phyloP scores from a whole-genome alignment of 1,140 invertebrate species.

The Pseudomyrmex cubaensis region DNA sequence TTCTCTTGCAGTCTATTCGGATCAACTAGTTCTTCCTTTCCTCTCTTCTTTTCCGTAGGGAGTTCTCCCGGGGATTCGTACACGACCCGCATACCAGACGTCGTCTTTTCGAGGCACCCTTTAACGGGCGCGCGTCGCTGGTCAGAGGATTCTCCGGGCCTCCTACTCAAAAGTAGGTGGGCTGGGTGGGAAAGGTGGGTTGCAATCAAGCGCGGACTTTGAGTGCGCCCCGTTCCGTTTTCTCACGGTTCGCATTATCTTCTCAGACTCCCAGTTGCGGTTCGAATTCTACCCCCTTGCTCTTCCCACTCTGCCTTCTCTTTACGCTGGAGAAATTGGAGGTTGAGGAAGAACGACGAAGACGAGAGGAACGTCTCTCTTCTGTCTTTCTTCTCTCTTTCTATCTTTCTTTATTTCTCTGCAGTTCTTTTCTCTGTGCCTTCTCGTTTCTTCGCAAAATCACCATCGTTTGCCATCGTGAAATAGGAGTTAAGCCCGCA shows the following conservation, averaged over 20 bases:
- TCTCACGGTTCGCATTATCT: constrained; percentile 73
- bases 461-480: constrained; percentile 62
- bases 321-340: constrained; percentile 36
- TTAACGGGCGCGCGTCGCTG: constrained; percentile 49
- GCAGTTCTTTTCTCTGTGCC: not conserved
- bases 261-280: constrained; percentile 54
- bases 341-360: constrained; percentile 60
- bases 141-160: constrained; percentile 64
- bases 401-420: not conserved
- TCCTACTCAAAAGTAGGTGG: constrained; percentile 62
- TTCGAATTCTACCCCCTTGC: constrained; percentile 41
- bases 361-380: constrained; percentile 37
- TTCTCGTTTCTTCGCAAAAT: constrained; percentile 41
- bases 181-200: constrained; percentile 63
- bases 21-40: not conserved
- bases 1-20: constrained; percentile 39
- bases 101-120: constrained; percentile 61
- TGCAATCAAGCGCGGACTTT: constrained; percentile 72
- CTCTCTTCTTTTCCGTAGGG: not conserved
- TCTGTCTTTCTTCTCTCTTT: not conserved
- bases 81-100: constrained; percentile 71
- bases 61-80: constrained; percentile 47
- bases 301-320: not conserved
- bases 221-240: constrained; percentile 62
- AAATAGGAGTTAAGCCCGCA: constrained; percentile 62